Evolutionary conservation across 2,888 invertebrate genomes (phyloP).

Genomic region (Cremastinae sp.): DNA sequence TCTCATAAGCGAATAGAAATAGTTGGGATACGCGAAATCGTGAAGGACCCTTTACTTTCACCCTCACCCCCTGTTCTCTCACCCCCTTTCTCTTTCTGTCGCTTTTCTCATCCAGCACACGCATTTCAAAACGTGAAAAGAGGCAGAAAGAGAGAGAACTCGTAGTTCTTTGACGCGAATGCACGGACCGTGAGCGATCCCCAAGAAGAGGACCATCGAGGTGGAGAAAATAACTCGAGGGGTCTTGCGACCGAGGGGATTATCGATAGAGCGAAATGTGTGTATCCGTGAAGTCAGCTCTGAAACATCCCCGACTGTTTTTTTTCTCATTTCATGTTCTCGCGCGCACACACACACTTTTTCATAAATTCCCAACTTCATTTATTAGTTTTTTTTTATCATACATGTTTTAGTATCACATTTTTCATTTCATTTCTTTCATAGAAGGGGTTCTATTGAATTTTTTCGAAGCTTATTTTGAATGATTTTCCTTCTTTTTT

Average conservation of each 20-base stretch:
- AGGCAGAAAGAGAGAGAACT: slow-evolving; percentile 23
- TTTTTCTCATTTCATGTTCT: slow-evolving; percentile 6
- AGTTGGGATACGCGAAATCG: slow-evolving; percentile 21
- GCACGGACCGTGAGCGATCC: slow-evolving; percentile 54
- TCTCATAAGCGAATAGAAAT: not conserved
- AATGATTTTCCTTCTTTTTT: not conserved
- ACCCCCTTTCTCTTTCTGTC: not conserved
- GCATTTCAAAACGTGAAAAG: slow-evolving; percentile 29
- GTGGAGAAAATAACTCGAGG: slow-evolving; percentile 61
- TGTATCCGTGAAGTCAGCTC: slow-evolving; percentile 14
- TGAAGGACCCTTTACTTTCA: slow-evolving; percentile 28
- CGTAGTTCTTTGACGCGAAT: slow-evolving; percentile 57
- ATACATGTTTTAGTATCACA: not conserved
- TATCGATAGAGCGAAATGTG: slow-evolving; percentile 41
- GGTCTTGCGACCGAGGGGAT: slow-evolving; percentile 48
- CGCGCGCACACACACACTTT: not conserved
- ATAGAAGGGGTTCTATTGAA: not conserved
- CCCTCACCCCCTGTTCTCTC: not conserved
- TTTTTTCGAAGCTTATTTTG: not conserved
- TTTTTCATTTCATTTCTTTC: not conserved
- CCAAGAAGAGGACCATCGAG: slow-evolving; percentile 56
- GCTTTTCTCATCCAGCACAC: not conserved
- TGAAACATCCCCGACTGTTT: slow-evolving; percentile 16
- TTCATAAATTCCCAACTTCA: not conserved
- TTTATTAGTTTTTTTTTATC: not conserved